A percentile compares a stretch with the other conserved stretches of the same genome.
Conservation (phyloP, 2,888 invertebrate species). For the Limnephilus auricula region DNA sequence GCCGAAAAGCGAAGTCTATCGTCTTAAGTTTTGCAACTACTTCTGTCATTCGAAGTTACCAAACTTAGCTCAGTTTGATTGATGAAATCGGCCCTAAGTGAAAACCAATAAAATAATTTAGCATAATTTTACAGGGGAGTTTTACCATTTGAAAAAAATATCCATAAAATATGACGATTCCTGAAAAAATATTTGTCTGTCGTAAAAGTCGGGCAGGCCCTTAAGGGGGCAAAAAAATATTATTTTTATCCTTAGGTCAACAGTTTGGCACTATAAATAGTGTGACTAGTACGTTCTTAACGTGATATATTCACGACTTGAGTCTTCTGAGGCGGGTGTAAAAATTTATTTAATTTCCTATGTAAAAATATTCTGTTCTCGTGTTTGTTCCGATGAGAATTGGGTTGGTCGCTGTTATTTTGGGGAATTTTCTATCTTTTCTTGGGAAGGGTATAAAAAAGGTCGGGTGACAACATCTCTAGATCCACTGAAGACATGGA, state of each 20-base stretch:
- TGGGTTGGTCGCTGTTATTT: not conserved
- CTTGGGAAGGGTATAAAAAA: not conserved
- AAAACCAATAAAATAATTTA: not conserved
- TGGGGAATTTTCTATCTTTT: not conserved
- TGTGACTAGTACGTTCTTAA: not conserved
- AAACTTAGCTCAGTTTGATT: not conserved
- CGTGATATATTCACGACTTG: not conserved
- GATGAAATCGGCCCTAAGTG: not conserved
- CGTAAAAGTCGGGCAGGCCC: not conserved
- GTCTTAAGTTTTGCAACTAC: no score
- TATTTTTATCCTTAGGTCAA: not conserved
- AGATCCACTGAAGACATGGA: not conserved
- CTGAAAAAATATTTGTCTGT: not conserved
- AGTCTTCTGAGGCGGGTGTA: not conserved
- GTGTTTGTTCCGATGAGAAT: not conserved
- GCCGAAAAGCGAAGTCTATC: no score
- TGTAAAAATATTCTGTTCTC: constrained; percentile 23
- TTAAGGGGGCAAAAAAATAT: not conserved
- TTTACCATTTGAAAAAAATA: not conserved
- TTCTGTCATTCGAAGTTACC: not conserved
- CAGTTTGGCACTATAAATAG: not conserved
- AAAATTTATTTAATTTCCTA: constrained; percentile 20
- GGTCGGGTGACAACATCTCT: not conserved
- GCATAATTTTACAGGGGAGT: not conserved
- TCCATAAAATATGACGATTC: not conserved